Evolutionary conservation across 2,888 invertebrate species (phyloP).

Genomic region (Cartodere bifasciata): DNA sequence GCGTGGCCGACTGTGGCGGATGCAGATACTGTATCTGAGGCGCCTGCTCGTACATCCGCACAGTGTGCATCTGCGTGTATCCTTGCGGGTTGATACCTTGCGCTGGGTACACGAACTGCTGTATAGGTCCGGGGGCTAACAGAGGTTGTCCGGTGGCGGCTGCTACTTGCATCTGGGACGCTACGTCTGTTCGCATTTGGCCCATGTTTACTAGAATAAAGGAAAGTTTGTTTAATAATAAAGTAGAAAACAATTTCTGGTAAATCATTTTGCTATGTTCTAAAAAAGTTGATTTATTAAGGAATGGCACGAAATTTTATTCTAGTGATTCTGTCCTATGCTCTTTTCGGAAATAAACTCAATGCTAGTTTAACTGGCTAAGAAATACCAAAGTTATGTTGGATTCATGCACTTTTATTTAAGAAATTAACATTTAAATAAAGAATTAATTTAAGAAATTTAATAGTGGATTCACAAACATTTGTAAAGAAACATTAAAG

Average conservation of each 20-base stretch:
- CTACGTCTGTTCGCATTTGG: conserved; percentile 40
- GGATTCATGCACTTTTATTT: too few relatives aligned
- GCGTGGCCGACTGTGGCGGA: conserved; percentile 41
- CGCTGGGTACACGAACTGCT: conserved; percentile 38
- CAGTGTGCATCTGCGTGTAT: conserved; percentile 39
- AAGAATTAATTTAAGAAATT: too few relatives aligned
- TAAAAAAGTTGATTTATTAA: too few relatives aligned
- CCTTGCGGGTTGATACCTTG: conserved; percentile 32
- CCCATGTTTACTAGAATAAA: conserved; percentile 37
- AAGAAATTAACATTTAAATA: too few relatives aligned
- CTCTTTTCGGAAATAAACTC: too few relatives aligned
- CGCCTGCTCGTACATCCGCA: conserved; percentile 57
- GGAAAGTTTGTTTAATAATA: conserved; percentile 31
- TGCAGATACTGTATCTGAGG: conserved; percentile 34
- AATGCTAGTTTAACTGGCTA: conserved; percentile 47
- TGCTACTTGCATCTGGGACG: conserved; percentile 70
- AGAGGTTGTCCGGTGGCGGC: conserved; percentile 75
- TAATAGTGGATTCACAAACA: too few relatives aligned
- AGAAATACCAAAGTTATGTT: conserved; percentile 6
- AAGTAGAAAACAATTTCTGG: too few relatives aligned
- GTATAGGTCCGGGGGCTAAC: conserved; percentile 67
- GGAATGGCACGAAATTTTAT: too few relatives aligned
- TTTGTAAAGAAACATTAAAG: too few relatives aligned
- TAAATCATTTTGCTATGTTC: too few relatives aligned
- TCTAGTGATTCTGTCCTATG: too few relatives aligned